Conservation (phyloP, 2,888 invertebrate species). For the Minunthozetes semirufus region DNA sequence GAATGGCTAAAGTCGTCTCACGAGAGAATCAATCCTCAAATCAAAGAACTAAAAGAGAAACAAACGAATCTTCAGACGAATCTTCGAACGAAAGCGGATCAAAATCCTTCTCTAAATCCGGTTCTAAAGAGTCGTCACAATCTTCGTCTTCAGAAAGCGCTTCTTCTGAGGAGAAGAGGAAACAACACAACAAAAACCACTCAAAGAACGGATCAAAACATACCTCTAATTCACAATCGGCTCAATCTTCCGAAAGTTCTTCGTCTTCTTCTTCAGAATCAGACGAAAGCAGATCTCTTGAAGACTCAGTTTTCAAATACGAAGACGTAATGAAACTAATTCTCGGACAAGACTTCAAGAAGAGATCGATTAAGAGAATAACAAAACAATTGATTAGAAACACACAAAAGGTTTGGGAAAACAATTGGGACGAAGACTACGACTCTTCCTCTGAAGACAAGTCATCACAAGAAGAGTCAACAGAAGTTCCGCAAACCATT, state of each 20-base stretch:
- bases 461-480: neutral
- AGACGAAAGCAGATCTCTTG: neutral
- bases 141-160: neutral
- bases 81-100: neutral
- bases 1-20: neutral
- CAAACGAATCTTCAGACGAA: conserved; percentile 1
- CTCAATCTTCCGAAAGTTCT: neutral
- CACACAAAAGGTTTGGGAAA: conserved; percentile 32
- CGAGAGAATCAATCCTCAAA: too few relatives aligned
- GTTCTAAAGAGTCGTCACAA: conserved; percentile 12
- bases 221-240: neutral
- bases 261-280: neutral
- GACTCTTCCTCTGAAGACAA: conserved; percentile 20
- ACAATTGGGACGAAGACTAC: conserved; percentile 20
- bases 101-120: neutral
- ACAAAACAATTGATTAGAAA: conserved; percentile 26
- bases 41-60: neutral
- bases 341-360: conserved; percentile 23
- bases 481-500: conserved; percentile 16
- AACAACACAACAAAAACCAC: neutral
- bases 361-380: conserved; percentile 4
- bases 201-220: neutral
- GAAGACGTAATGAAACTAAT: conserved; percentile 33
- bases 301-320: conserved; percentile 22
- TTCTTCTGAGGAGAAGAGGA: neutral